phyloP scores from a whole-genome alignment of 2,888 invertebrate genomes.

The Antheraea yamamai region DNA sequence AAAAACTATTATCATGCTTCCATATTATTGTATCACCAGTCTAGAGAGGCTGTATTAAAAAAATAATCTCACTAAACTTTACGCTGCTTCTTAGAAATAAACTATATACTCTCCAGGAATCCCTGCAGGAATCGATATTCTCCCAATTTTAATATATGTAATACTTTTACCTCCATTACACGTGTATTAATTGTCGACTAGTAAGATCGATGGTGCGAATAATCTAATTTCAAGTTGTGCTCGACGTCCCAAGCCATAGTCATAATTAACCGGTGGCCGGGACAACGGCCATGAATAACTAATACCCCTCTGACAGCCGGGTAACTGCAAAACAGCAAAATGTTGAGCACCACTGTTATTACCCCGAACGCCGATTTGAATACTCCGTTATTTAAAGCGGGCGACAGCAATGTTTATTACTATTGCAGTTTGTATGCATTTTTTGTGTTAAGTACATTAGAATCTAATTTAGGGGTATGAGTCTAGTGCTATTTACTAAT shows the following conservation, averaged over 20 bases:
- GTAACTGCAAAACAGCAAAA: conserved; percentile 35
- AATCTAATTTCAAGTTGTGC: conserved; percentile 68
- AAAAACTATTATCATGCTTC: neutral
- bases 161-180: conserved; percentile 18
- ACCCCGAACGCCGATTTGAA: conserved; percentile 16
- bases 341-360: conserved; percentile 27
- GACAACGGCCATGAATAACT: conserved; percentile 64
- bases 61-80: neutral
- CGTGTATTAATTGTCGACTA: conserved; percentile 39
- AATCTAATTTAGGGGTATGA: neutral
- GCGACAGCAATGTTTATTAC: conserved; percentile 3
- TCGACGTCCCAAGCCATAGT: conserved; percentile 44
- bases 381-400: conserved; percentile 2
- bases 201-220: conserved; percentile 51
- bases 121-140: neutral
- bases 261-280: conserved; percentile 65
- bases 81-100: neutral
- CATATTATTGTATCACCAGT: neutral
- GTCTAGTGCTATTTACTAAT: no score
- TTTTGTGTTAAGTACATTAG: neutral
- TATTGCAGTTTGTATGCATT: conserved; percentile 10
- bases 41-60: neutral
- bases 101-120: neutral
- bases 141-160: neutral
- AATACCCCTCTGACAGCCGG: conserved; percentile 43